phyloP scores from a whole-genome alignment of 35 echinoderm and acorn worm species.

The Holothuria glaberrima region DNA sequence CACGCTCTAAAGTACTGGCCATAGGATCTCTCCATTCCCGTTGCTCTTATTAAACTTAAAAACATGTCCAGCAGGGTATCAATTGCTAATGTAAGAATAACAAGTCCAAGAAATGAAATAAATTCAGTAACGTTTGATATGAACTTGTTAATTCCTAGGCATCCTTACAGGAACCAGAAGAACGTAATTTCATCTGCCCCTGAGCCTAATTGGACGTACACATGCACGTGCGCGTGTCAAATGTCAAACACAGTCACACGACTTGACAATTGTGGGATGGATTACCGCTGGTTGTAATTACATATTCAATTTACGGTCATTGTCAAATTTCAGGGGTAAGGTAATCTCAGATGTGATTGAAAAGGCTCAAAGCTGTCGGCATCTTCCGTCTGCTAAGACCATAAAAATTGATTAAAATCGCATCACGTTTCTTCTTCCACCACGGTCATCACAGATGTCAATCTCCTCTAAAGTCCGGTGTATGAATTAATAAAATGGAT shows the following conservation, averaged over 20 bases:
- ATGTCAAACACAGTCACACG: conserved; percentile 8
- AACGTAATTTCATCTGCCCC: neutral
- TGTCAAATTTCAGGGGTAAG: neutral
- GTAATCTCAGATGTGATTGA: no score
- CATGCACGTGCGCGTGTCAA: conserved; percentile 23
- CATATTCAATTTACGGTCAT: conserved; percentile 15
- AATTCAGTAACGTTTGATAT: neutral
- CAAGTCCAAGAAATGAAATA: neutral
- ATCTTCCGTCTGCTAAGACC: no score
- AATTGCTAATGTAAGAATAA: conserved; percentile 43
- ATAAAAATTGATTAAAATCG: no score
- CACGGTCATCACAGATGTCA: no score
- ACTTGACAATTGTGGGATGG: conserved; percentile 7
- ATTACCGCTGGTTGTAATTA: conserved; percentile 4
- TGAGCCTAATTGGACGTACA: neutral
- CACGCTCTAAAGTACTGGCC: neutral
- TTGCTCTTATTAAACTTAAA: conserved; percentile 9
- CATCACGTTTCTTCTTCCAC: no score
- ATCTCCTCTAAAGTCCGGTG: no score
- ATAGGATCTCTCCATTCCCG: neutral
- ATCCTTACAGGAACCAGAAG: neutral
- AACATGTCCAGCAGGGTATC: conserved; percentile 1
- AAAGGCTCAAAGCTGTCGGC: no score
- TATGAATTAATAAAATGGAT: no score
- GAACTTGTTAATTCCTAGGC: neutral